Base-by-base conservation (phyloP, 2,888 invertebrate genomes). In the Cephus rjabovi region DNA sequence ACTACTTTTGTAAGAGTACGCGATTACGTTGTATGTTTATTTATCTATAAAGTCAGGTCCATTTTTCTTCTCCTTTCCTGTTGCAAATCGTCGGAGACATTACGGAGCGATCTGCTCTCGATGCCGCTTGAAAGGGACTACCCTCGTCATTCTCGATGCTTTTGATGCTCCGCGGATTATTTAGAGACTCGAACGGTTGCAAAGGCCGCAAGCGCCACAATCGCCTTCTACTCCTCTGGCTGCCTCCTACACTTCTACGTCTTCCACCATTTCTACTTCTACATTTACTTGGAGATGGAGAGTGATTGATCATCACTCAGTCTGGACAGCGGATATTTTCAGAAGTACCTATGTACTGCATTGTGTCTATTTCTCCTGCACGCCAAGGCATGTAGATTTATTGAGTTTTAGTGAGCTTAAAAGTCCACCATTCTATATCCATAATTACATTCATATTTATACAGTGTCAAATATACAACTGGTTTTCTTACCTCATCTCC, bases 261-360 rank as follows among this genome's bases (percentile, higher is more conserved):
- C 70, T 33, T 70, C 30, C 30, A 33, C 70, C 70, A 11, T 15
- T 40, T 40, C 15, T 40, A 40, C 15, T 15, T 40, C 15, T 40
- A 40, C 15, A 40, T 40, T 15, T 40, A 40, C 40, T 70, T 15
- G 30, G 30, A 30, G 30, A 70, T 33, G 70, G 70, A 70, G 85
- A 86, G 85, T 87, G 87, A 88, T 88, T 88, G 87, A 88, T 88
- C 84, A 86, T 88, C 84, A 86, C 83, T 82, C 81, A 82, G 84
- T 81, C 81, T 70, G 76, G 73, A 78, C 76, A 40, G 73, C 31
- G 78, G 77, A 83, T 84, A 84, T 84, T 84, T 84, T 82, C 81
- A 80, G 81, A 83, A 11, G 30, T 40, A 40, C 40, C 40, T 40
- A 40, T 40, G 40, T 40, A 40, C 40, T 40, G 15, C 40, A 40